Percentiles rank a stretch among this genome's conserved stretches.
phyloP scores from a whole-genome alignment of 2,888 invertebrate genomes.

The Sthenelais limicola region DNA sequence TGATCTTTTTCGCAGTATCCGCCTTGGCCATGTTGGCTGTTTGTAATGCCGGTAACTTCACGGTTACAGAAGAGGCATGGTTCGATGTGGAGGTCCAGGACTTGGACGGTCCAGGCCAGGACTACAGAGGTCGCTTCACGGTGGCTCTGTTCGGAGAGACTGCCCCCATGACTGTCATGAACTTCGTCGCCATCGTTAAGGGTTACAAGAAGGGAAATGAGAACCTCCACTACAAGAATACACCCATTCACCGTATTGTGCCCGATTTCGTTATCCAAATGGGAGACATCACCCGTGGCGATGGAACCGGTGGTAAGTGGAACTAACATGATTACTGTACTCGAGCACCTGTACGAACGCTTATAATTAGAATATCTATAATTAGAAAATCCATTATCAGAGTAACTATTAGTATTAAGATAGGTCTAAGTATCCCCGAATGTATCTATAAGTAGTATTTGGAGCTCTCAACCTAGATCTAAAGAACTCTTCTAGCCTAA shows the following conservation, averaged over 20 bases:
- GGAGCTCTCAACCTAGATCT: no score
- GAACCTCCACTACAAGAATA: constrained; percentile 62
- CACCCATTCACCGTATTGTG: constrained; percentile 69
- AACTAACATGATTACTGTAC: no score
- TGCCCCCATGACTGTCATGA: constrained; percentile 70
- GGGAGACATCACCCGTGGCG: constrained; percentile 71
- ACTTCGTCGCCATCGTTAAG: constrained; percentile 66
- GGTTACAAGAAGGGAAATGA: constrained; percentile 62
- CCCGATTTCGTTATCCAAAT: constrained; percentile 72
- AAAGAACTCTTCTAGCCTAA: no score
- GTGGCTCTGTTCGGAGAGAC: constrained; percentile 69
- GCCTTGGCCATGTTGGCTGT: constrained; percentile 28
- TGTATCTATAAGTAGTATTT: no score
- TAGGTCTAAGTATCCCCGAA: no score
- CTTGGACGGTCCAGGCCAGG: constrained; percentile 61
- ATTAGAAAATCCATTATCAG: no score
- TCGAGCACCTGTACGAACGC: no score
- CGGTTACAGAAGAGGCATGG: constrained; percentile 67
- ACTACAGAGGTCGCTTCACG: constrained; percentile 61
- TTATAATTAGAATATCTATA: no score
- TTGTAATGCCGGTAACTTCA: constrained; percentile 54
- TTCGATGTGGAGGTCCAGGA: constrained; percentile 68
- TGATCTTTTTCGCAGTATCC: constrained; percentile 47
- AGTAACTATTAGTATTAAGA: no score
- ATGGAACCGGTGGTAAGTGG: constrained; percentile 72